Conservation (phyloP, 2,797 vertebrate species). For the Darevskia nairensis region DNA sequence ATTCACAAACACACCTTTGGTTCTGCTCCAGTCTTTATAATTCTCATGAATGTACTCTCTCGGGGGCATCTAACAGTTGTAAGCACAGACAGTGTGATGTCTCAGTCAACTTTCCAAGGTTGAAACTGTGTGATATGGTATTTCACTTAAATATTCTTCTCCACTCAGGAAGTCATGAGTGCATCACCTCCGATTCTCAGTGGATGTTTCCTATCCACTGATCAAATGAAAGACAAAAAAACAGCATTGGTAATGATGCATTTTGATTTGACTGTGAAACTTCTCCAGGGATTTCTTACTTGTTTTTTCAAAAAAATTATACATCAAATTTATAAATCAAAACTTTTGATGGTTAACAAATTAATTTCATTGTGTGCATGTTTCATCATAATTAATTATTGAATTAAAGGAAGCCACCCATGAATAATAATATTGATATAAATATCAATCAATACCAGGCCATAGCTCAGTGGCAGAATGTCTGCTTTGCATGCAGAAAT, state of each 20-base stretch:
- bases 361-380: too few relatives aligned
- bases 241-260: constrained; percentile 40
- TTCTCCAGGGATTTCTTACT: too few relatives aligned
- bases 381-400: too few relatives aligned
- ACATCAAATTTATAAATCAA: too few relatives aligned
- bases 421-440: too few relatives aligned
- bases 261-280: background rate
- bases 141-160: constrained; percentile 67
- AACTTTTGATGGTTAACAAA: background rate
- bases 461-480: too few relatives aligned
- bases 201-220: constrained; percentile 69
- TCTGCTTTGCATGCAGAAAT: too few relatives aligned
- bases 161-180: constrained; percentile 58
- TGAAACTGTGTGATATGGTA: constrained; percentile 64
- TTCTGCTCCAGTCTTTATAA: constrained; percentile 52
- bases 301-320: too few relatives aligned
- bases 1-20: background rate
- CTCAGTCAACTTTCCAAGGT: constrained; percentile 66
- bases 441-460: too few relatives aligned
- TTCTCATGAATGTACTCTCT: constrained; percentile 57
- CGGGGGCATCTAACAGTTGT: constrained; percentile 33
- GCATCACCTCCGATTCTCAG: constrained; percentile 59
- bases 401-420: too few relatives aligned
- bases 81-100: constrained; percentile 61
- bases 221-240: constrained; percentile 62